Evolutionary conservation across 2,797 vertebrate species (phyloP), one percentile per base, ranked within the genome.

Genomic region (Picus viridis): DNA sequence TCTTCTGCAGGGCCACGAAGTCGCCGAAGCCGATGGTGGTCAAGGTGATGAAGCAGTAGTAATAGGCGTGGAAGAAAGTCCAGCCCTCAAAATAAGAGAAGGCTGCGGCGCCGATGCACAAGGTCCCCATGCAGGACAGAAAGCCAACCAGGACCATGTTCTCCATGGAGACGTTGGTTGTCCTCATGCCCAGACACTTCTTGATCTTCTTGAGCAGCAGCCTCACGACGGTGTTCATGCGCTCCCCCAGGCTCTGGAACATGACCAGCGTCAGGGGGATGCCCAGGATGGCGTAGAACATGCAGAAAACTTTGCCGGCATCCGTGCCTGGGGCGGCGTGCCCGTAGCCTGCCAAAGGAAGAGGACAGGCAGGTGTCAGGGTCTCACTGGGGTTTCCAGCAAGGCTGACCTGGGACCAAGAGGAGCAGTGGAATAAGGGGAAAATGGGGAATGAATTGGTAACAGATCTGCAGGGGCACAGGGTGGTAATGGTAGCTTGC

Each of bases 1-100:
- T 98, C 77, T 99, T 99, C 97, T 99, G 99, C 90, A 99, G 97
- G 39, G 99, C 99, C 91, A 99, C 99, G 53, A 99, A 99, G 97
- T 99, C 99, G 53, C 99, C 99, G 9, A 99, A 99, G 91, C 99
- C 99, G 4, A 99, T 99, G 49, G 99, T 99, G 94, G 99, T 99
- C 97, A 99, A 98, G 3, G 99, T 99, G 95, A 99, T 99, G 98
- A 99, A 99, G 96, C 99, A 99, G 95, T 99, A 99, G 95, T 99
- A 99, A 95, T 99, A 99, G 7, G 99, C 99, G 1, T 99, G 99
- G 97, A 99, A 99, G 97, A 99, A 99, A 88, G 98, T 99, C 99
- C 99, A 99, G 92, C 98, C 98, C 97, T 99, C 99, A 0, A 99
- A 99, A 94, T 99, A 98, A 29, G 99, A 98, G 96, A 99, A 99